Conservation (phyloP, 2,113 vertebrate species). For the Myrmecobius fasciatus region DNA sequence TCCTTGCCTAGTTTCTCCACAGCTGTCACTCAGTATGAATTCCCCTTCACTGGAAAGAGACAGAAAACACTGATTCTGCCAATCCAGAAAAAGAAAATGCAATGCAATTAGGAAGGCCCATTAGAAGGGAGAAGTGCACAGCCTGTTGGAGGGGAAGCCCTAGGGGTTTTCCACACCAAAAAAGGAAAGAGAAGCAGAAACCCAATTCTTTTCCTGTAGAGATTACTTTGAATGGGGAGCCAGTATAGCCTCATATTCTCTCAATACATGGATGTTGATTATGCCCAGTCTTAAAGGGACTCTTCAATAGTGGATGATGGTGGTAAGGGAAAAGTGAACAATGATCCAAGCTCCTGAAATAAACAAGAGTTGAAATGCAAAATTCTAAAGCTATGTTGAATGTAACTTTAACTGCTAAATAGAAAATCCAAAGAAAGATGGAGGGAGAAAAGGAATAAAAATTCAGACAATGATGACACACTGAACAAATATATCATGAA, state of each 20-base stretch:
- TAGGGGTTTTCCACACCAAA: too few species aligned
- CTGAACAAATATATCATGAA: too few species aligned
- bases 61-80: neutral
- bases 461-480: too few species aligned
- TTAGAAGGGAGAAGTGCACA: neutral
- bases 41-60: neutral
- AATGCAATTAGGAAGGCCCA: neutral
- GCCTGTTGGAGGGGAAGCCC: neutral
- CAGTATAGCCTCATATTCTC: neutral
- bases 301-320: neutral
- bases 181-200: neutral
- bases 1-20: neutral
- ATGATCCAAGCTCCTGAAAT: too few species aligned
- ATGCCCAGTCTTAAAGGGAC: neutral
- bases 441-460: too few species aligned
- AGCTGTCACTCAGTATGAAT: neutral
- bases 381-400: too few species aligned
- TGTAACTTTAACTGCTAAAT: too few species aligned
- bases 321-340: too few species aligned
- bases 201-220: neutral
- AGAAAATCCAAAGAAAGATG: too few species aligned
- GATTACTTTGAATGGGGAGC: neutral
- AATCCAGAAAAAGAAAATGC: neutral
- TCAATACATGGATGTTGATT: neutral
- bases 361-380: too few species aligned